A percentile compares a stretch with the other conserved stretches of the same genome.
Evolutionary conservation across 2,888 invertebrate species (phyloP).

Genomic region (Subacronicta megacephala): DNA sequence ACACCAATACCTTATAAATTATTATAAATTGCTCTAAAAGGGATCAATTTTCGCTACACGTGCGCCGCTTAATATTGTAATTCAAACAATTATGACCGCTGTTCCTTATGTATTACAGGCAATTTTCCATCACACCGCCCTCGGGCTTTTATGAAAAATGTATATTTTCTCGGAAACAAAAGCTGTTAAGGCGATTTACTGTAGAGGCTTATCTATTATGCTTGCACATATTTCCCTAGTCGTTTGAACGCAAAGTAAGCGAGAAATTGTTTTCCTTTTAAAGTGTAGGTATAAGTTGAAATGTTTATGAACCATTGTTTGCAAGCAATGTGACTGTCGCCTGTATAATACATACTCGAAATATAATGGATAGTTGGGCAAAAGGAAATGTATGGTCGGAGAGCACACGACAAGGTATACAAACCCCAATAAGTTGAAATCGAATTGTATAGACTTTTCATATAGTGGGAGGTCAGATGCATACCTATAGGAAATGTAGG

Average conservation of each 20-base stretch:
- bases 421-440: no score
- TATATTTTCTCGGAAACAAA: constrained; percentile 82
- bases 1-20: constrained; percentile 64
- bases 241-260: constrained; percentile 82
- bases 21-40: constrained; percentile 69
- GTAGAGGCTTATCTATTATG: constrained; percentile 81
- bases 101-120: constrained; percentile 68
- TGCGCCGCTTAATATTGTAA: constrained; percentile 60
- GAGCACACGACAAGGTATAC: no score
- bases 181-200: constrained; percentile 80
- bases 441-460: no score
- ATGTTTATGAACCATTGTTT: constrained; percentile 72
- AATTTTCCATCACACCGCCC: constrained; percentile 74
- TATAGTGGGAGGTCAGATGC: no score
- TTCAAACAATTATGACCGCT: constrained; percentile 74
- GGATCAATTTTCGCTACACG: constrained; percentile 71
- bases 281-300: constrained; percentile 64
- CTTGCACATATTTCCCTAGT: constrained; percentile 77
- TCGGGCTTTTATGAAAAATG: constrained; percentile 75
- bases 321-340: constrained; percentile 36
- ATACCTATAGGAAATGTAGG: no score
- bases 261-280: constrained; percentile 83
- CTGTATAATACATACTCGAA: constrained; percentile 17
- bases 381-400: constrained; percentile 5
- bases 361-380: constrained; percentile 10